Percentiles rank a stretch among this genome's conserved stretches.
These are phyloP conservation scores for Corythornis cristatus DNA, from an alignment of 2,113 vertebrate species.

Conservation along the genomic window DNA sequence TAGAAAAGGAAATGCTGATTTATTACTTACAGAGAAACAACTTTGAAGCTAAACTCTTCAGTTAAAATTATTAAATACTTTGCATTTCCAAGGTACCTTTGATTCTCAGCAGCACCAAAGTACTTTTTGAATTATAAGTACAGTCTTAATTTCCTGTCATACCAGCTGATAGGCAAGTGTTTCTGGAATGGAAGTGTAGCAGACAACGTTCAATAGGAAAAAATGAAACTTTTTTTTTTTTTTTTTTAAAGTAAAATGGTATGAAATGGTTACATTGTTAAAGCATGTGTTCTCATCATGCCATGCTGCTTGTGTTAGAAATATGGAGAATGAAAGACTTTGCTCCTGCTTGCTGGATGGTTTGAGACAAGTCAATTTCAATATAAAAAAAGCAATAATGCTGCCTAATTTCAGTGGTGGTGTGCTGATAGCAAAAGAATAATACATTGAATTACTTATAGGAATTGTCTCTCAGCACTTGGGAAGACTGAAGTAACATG, in stretches of 20 bases:
- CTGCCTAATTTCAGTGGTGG: not conserved
- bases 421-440: not conserved
- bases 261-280: not conserved
- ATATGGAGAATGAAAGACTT: not conserved
- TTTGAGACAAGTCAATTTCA: not conserved
- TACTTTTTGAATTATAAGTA: not conserved
- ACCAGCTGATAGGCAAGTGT: not conserved
- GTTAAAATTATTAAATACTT: slow-evolving; percentile 67
- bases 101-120: not conserved
- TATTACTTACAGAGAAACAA: slow-evolving; percentile 74
- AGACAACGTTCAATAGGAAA: not conserved
- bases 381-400: not conserved
- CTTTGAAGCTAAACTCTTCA: slow-evolving; percentile 67
- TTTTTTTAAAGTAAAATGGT: not conserved
- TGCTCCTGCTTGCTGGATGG: not conserved
- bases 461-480: not conserved
- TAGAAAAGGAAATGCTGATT: slow-evolving; percentile 75
- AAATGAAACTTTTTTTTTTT: not conserved
- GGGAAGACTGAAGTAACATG: not conserved
- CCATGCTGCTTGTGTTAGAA: not conserved
- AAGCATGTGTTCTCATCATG: not conserved
- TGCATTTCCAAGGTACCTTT: slow-evolving; percentile 54
- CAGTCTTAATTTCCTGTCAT: not conserved
- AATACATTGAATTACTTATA: not conserved
- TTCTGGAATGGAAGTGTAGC: not conserved